Evolutionary conservation across 2,888 invertebrate species (phyloP).

Genomic region (Yponomeuta plumbellus): DNA sequence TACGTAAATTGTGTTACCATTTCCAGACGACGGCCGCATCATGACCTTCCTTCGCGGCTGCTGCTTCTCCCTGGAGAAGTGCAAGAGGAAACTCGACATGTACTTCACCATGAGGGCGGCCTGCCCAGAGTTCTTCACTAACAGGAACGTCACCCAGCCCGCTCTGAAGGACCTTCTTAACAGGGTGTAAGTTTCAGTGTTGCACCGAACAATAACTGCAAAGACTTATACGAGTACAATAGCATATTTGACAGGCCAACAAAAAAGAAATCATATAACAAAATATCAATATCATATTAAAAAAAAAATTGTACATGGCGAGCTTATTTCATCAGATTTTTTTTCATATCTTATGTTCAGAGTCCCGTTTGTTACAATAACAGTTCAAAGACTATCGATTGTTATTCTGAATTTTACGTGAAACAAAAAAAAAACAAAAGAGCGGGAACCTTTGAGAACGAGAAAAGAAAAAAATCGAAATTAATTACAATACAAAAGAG

Average conservation of each 20-base stretch:
- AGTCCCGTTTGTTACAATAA: too few relatives aligned
- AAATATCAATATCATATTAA: too few relatives aligned
- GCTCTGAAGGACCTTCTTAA: conserved; percentile 76
- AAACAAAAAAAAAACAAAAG: background rate
- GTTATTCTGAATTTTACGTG: background rate
- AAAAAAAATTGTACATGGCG: too few relatives aligned
- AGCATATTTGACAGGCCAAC: too few relatives aligned
- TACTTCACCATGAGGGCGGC: conserved; percentile 85
- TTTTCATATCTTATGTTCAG: too few relatives aligned
- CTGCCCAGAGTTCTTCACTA: conserved; percentile 81
- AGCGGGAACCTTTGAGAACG: background rate
- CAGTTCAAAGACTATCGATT: background rate
- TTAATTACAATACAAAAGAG: too few relatives aligned
- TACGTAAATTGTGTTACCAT: too few relatives aligned
- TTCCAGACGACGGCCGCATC: conserved; percentile 79
- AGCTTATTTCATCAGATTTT: too few relatives aligned
- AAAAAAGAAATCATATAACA: too few relatives aligned
- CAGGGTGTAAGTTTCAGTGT: conserved; percentile 69
- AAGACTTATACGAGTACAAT: too few relatives aligned
- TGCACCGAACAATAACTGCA: background rate
- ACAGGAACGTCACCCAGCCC: conserved; percentile 78
- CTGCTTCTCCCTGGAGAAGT: conserved; percentile 86
- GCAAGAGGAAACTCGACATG: conserved; percentile 84
- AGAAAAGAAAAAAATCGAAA: too few relatives aligned
- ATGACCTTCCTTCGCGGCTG: conserved; percentile 85